A percentile compares a stretch with the other conserved stretches of the same genome.
Conservation (phyloP, 2,888 invertebrate genomes). For the Tipula unca region DNA sequence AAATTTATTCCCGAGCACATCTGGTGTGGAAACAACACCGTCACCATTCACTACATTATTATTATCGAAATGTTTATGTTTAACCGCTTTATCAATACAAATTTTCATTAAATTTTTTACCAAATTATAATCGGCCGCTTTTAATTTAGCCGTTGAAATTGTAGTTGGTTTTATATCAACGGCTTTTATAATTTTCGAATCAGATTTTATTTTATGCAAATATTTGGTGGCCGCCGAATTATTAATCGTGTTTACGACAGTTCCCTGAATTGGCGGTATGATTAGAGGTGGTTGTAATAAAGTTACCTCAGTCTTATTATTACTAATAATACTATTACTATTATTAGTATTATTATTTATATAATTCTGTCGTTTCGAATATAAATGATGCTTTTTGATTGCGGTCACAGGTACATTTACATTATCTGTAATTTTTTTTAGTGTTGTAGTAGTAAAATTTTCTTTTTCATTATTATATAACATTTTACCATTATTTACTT, state of each 20-base stretch:
- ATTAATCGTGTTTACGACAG: not conserved
- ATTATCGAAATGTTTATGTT: not conserved
- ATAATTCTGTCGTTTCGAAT: slow-evolving; percentile 35
- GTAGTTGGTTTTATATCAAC: slow-evolving; percentile 27
- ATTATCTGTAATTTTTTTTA: slow-evolving; percentile 9
- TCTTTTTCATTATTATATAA: not conserved
- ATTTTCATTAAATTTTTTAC: slow-evolving; percentile 27
- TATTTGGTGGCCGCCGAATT: slow-evolving; percentile 24
- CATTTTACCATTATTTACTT: not conserved
- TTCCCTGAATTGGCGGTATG: not conserved
- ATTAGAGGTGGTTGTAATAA: not conserved
- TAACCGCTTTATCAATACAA: slow-evolving; percentile 19
- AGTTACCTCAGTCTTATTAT: slow-evolving; percentile 29
- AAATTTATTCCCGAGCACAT: slow-evolving; percentile 37
- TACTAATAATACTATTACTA: slow-evolving; percentile 26
- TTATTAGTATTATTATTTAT: slow-evolving; percentile 33
- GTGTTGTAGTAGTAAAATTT: not conserved
- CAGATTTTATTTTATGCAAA: slow-evolving; percentile 32
- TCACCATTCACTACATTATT: not conserved
- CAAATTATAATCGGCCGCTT: slow-evolving; percentile 26
- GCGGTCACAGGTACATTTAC: slow-evolving; percentile 29
- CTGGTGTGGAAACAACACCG: slow-evolving; percentile 1
- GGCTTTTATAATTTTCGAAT: slow-evolving; percentile 32
- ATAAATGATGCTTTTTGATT: slow-evolving; percentile 41
- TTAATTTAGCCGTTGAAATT: not conserved